These are phyloP conservation scores for Pedetes capensis DNA, from an alignment of 2,113 vertebrate species.

Conservation along the genomic window DNA sequence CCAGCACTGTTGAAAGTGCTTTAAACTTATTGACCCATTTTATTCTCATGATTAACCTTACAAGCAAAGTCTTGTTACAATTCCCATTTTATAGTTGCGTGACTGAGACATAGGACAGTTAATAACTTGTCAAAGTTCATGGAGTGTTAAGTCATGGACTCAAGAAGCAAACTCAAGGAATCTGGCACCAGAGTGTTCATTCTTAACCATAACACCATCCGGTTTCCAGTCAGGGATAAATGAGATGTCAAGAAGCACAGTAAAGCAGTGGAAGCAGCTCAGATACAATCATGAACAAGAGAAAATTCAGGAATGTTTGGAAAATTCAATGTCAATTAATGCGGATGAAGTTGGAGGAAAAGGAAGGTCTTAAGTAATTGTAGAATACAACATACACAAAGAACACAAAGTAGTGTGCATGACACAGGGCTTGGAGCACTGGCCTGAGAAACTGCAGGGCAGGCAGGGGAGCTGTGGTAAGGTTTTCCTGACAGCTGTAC, in stretches of 20 bases:
- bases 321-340: not conserved
- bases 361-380: not conserved
- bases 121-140: not conserved
- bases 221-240: not conserved
- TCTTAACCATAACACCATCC: not conserved
- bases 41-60: not conserved
- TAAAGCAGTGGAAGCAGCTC: not conserved
- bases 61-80: not conserved
- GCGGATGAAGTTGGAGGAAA: not conserved
- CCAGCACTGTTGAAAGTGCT: not conserved
- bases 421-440: not conserved
- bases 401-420: not conserved
- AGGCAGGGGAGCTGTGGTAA: not conserved
- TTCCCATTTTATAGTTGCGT: not conserved
- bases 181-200: not conserved
- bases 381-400: not conserved
- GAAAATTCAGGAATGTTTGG: not conserved
- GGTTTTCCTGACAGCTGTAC: not conserved
- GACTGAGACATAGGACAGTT: not conserved
- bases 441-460: not conserved
- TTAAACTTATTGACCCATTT: not conserved
- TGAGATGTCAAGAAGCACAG: not conserved
- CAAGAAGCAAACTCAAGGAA: not conserved
- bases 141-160: not conserved
- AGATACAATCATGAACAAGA: not conserved